These are phyloP conservation scores for Athrips mouffetella DNA, from an alignment of 2,888 invertebrate species.

Conservation along the genomic window DNA sequence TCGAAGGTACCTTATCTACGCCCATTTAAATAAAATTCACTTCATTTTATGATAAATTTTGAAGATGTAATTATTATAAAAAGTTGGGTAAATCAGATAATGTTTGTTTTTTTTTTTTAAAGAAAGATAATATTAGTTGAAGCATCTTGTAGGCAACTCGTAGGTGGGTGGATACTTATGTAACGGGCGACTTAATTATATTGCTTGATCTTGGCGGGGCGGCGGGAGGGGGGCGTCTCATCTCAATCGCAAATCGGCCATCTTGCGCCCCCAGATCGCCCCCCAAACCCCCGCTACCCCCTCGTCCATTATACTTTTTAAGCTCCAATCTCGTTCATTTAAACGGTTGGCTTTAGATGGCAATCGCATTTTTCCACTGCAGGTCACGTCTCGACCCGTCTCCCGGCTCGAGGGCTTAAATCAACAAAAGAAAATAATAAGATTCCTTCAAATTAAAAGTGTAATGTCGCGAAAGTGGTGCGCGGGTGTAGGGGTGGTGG, in stretches of 20 bases:
- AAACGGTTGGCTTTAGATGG: conserved; percentile 84
- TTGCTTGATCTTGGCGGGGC: conserved; percentile 68
- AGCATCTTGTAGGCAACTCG: conserved; percentile 29
- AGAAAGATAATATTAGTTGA: conserved; percentile 11
- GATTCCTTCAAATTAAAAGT: conserved; percentile 86
- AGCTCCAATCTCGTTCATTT: conserved; percentile 85
- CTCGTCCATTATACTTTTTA: conserved; percentile 84
- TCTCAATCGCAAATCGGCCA: conserved; percentile 79
- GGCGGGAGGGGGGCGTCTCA: conserved; percentile 57
- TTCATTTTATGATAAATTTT: no score
- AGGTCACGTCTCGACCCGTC: conserved; percentile 82
- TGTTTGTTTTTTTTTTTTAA: no score
- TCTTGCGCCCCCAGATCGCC: conserved; percentile 74
- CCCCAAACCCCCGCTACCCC: conserved; percentile 64
- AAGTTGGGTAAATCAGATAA: no score
- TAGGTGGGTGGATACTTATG: conserved; percentile 43
- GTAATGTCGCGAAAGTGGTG: conserved; percentile 78
- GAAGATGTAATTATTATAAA: no score
- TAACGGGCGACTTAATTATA: conserved; percentile 70
- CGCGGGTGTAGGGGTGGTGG: conserved; percentile 34
- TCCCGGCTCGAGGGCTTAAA: conserved; percentile 80
- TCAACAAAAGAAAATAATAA: conserved; percentile 84
- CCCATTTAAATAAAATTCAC: no score
- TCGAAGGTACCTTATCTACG: conserved; percentile 13
- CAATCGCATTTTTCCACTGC: conserved; percentile 85